phyloP scores from a whole-genome alignment of 2,888 invertebrate genomes.

The Chrysolina americana region DNA sequence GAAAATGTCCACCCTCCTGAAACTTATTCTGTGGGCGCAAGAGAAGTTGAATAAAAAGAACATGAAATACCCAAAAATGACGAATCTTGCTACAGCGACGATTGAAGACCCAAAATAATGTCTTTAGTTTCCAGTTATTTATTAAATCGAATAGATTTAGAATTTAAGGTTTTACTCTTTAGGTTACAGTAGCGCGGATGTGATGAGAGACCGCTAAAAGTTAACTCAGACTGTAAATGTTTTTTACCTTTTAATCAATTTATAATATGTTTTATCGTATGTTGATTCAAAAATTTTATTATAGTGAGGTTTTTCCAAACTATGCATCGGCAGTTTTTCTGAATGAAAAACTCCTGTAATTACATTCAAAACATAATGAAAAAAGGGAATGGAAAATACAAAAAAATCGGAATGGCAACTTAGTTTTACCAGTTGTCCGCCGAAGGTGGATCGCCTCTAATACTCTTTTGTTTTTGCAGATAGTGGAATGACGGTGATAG shows the following conservation, averaged over 20 bases:
- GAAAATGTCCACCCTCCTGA: slow-evolving; percentile 90
- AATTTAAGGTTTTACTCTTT: slow-evolving; percentile 23
- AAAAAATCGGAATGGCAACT: no score
- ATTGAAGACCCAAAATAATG: slow-evolving; percentile 75
- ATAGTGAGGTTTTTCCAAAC: slow-evolving; percentile 18
- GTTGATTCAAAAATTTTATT: slow-evolving; percentile 23
- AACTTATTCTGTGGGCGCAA: slow-evolving; percentile 96
- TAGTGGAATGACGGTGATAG: no score
- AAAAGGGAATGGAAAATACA: no score
- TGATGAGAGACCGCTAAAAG: slow-evolving; percentile 1
- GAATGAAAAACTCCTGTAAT: no score
- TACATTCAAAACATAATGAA: no score
- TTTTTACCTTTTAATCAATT: slow-evolving; percentile 37
- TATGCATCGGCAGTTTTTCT: background rate
- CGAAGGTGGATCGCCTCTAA: no score
- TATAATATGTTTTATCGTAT: slow-evolving; percentile 23
- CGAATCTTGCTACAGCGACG: slow-evolving; percentile 87
- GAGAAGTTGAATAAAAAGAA: slow-evolving; percentile 95
- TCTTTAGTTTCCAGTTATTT: slow-evolving; percentile 48
- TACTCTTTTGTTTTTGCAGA: no score
- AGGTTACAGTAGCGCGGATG: background rate
- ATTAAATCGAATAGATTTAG: slow-evolving; percentile 17
- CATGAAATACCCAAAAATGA: slow-evolving; percentile 96
- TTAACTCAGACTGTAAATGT: slow-evolving; percentile 35
- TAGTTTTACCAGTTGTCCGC: no score